Base-by-base conservation (phyloP, 2,888 invertebrate genomes). In the Drosophila pegasa region DNA sequence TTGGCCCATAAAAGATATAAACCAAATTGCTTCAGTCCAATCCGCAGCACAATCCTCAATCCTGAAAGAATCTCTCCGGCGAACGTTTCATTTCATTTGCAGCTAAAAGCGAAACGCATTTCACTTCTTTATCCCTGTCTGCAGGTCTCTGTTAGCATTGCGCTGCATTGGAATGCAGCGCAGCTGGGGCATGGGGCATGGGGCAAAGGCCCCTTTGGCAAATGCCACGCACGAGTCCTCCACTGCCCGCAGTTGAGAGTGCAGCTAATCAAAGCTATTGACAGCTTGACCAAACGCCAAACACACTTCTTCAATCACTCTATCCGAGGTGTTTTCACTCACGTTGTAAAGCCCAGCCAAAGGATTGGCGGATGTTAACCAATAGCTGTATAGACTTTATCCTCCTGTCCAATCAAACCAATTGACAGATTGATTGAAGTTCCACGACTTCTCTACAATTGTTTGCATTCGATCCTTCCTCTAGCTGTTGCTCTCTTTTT, bases 61-160 rank as follows among this genome's bases (percentile, higher is more conserved):
- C 65, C 57, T 14, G 41, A 27, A 58, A 55, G 65, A 20, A 33
- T 71, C 48, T 48, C 48, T 48, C 37, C 62, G 66, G 31, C 55
- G n/a, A 67, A 60, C 64, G 68, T 82, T 82, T 82, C 57, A 69
- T 78, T 82, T 78, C 73, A 77, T 77, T 79, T 85, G 37, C 48
- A 70, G 67, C 65, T 58, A 66, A 82, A 71, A 77, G 69, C 74
- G 54, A 58, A 66, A 71, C 59, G 66, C 75, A 71, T 71, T 71
- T 71, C 43, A 57, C 18, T 27, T 61, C 37, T 50, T 16, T 35
- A 20, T 14, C 50, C 27, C 1, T 35, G 18, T 35, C 8, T 33
- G 57, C 37, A 48, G 50, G 10, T 31, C 43, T 45, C 40, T 18
- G 41, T 51, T 72, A 6, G 63, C 38, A 43, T 40, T 65, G 25